A percentile compares a stretch with the other conserved stretches of the same genome.
Evolutionary conservation across 2,113 vertebrate species (phyloP).

Genomic region (Chauna torquata): DNA sequence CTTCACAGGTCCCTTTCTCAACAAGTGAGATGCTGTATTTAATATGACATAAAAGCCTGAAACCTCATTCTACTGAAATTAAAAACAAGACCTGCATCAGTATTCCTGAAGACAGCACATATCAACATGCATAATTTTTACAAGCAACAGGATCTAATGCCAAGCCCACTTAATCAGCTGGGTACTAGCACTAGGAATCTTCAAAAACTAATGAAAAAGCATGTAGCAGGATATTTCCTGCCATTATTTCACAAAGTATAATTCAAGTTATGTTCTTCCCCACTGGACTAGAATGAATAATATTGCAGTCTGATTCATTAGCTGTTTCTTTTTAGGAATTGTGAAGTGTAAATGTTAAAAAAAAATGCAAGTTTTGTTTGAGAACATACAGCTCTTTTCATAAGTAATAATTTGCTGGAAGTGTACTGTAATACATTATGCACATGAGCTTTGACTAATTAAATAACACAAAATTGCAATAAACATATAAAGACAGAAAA

Average conservation of each 20-base stretch:
- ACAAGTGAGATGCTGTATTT: neutral
- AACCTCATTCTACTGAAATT: neutral
- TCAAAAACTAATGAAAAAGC: conserved; percentile 19
- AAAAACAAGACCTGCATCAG: neutral
- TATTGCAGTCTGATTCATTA: neutral
- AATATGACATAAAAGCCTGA: neutral
- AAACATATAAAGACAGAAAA: conserved; percentile 6
- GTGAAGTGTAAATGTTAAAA: neutral
- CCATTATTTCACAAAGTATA: conserved; percentile 10
- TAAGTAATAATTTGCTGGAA: neutral
- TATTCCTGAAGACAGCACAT: neutral
- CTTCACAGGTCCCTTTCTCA: neutral
- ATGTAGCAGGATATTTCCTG: conserved; percentile 3
- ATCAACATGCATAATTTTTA: neutral
- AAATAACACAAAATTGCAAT: conserved; percentile 25
- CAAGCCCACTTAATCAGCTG: conserved; percentile 4
- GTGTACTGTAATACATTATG: neutral
- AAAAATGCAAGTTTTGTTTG: neutral
- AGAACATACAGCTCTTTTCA: neutral
- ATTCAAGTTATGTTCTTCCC: neutral
- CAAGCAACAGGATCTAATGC: neutral
- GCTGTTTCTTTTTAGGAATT: neutral
- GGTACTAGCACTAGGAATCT: neutral
- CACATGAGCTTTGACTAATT: neutral
- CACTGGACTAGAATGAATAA: neutral